Percentiles rank a stretch among this genome's conserved stretches.
phyloP scores from a whole-genome alignment of 1,140 invertebrate species.

The Drosophila kanapiae region DNA sequence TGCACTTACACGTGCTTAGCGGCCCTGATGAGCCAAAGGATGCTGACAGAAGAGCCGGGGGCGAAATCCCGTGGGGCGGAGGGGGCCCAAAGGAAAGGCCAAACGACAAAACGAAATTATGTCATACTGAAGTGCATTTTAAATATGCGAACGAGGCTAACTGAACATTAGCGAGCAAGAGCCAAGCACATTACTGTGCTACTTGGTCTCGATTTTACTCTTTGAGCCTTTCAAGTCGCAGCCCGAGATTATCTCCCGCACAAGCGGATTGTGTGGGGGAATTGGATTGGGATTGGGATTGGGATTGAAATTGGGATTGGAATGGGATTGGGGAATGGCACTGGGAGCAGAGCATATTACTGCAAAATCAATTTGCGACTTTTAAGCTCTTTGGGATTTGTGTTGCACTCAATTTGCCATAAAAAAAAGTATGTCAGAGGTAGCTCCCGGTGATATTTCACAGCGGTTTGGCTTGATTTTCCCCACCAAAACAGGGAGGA shows the following conservation, averaged over 20 bases:
- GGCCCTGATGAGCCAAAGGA: conserved; percentile 71
- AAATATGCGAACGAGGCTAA: conserved; percentile 72
- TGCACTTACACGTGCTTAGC: conserved; percentile 70
- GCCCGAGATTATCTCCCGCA: conserved; percentile 56
- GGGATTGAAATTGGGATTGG: conserved; percentile 1
- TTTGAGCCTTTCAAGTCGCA: conserved; percentile 22
- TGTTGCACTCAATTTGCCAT: conserved; percentile 44
- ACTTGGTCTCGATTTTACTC: conserved; percentile 56
- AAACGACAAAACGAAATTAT: conserved; percentile 77
- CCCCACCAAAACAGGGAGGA: background rate
- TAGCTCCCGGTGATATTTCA: conserved; percentile 10
- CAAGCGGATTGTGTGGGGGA: conserved; percentile 24
- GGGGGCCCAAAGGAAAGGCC: conserved; percentile 40
- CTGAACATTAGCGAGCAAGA: conserved; percentile 42
- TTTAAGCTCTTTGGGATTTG: conserved; percentile 50
- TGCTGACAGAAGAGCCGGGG: conserved; percentile 28
- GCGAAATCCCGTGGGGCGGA: conserved; percentile 1
- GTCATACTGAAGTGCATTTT: conserved; percentile 77
- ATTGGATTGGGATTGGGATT: conserved; percentile 25
- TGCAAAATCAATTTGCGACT: conserved; percentile 69
- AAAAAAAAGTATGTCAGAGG: conserved; percentile 16
- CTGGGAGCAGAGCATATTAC: conserved; percentile 49
- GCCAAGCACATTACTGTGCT: conserved; percentile 43
- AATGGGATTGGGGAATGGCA: conserved; percentile 14
- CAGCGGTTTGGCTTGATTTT: conserved; percentile 6